These are phyloP conservation scores for Xestia rhomboidea DNA, from an alignment of 2,888 invertebrate genomes.

Conservation along the genomic window DNA sequence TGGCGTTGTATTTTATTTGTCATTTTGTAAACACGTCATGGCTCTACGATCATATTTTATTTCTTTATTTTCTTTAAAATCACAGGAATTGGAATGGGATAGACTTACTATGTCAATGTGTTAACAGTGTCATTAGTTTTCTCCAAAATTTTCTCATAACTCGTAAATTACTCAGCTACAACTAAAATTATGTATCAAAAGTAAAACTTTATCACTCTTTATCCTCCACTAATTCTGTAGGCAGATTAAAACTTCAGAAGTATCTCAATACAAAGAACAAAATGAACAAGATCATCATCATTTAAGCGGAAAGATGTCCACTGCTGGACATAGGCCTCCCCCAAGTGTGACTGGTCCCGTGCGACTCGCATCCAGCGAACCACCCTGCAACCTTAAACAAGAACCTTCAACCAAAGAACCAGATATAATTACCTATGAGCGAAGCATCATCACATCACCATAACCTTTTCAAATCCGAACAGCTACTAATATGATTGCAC, in stretches of 20 bases:
- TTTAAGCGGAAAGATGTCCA: too few relatives aligned
- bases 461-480: neutral
- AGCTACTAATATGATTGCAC: constrained; percentile 25
- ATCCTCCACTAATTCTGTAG: neutral
- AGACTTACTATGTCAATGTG: neutral
- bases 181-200: neutral
- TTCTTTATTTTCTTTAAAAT: too few relatives aligned
- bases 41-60: neutral
- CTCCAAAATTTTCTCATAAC: neutral
- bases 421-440: neutral
- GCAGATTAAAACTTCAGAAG: neutral
- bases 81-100: neutral
- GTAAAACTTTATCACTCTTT: neutral
- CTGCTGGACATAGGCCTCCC: too few relatives aligned
- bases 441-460: neutral
- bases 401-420: neutral
- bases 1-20: too few relatives aligned
- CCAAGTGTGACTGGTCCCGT: too few relatives aligned
- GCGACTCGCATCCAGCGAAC: too few relatives aligned
- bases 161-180: neutral
- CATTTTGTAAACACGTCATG: too few relatives aligned
- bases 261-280: neutral
- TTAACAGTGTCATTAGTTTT: neutral
- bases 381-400: too few relatives aligned
- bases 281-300: neutral